Conservation (phyloP, 2,888 invertebrate species). For the Amorpha juglandis region DNA sequence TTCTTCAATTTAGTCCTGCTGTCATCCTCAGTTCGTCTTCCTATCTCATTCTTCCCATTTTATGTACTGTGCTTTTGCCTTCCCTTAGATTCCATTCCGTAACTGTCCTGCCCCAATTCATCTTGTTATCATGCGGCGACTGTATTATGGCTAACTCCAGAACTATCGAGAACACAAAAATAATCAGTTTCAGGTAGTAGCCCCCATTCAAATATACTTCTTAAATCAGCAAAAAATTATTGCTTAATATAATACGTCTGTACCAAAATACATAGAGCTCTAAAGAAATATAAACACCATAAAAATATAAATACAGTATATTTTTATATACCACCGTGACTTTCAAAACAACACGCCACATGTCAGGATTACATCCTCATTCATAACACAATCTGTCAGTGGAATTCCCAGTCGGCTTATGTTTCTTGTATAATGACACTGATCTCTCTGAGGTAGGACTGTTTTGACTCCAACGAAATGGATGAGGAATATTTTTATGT, state of each 20-base stretch:
- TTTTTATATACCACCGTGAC: background rate
- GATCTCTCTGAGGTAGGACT: constrained; percentile 16
- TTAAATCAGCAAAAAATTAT: no score
- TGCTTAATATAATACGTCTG: background rate
- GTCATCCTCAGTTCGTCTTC: no score
- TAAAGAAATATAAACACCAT: background rate
- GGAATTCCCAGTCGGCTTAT: constrained; percentile 22
- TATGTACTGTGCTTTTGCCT: no score
- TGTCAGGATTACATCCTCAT: constrained; percentile 19
- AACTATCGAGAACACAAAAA: no score
- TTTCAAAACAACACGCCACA: constrained; percentile 8
- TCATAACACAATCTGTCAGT: constrained; percentile 22
- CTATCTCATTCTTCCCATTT: no score
- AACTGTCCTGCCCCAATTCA: no score
- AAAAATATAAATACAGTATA: background rate
- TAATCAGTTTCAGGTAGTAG: no score
- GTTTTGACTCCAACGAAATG: background rate
- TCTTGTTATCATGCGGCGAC: no score
- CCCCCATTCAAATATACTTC: no score
- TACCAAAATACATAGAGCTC: background rate
- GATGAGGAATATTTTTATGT: background rate
- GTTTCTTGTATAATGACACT: constrained; percentile 22
- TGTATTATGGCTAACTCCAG: no score
- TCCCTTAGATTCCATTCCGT: no score
- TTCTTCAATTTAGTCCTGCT: no score